Evolutionary conservation across 2,888 invertebrate genomes (phyloP), one percentile per base, ranked within the genome.

Genomic region (Ypsolopha scabrella): DNA sequence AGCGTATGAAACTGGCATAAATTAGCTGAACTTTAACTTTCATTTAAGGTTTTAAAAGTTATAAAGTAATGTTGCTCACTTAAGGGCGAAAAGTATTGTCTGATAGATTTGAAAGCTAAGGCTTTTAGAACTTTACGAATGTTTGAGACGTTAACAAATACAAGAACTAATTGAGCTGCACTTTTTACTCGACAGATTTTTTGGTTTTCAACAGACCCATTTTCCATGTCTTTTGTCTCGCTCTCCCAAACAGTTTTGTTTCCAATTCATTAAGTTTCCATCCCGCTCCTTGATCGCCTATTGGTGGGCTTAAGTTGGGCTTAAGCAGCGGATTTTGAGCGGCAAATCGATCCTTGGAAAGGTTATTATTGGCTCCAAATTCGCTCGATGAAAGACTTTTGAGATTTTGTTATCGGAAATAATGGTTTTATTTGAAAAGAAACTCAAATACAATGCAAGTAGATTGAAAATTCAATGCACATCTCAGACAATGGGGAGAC

Each of bases 211-310:
- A 7, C 14, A 43, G 43, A 43, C n/a, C 14, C 13, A 13, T 11
- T 39, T 39, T 6, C 34, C 24, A 34, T 34, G 34, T 39, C 50
- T 41, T 48, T 51, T 51, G 51, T 49, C 45, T 48, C 44, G 62
- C 64, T 69, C 72, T 70, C 72, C 68, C 65, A 60, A 67, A 68
- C 68, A 74, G 73, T 72, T 77, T 80, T 75, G 75, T 72, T 80
- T 79, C 76, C 79, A 68, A 68, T 55, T 68, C 80, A 80, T 80
- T 78, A 78, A 80, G 75, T 80, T 79, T 75, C 77, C 74, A 80
- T 80, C 79, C 71, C 63, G 63, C 65, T 61, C 70, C 70, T 67
- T 70, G 75, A 75, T 73, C 74, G 74, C 65, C 76, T 70, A 75
- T 77, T 72, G 71, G 72, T 63, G 60, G 67, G 68, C 70, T 72